These are phyloP conservation scores for Mya arenaria DNA, from an alignment of 1,140 invertebrate species.

Conservation along the genomic window DNA sequence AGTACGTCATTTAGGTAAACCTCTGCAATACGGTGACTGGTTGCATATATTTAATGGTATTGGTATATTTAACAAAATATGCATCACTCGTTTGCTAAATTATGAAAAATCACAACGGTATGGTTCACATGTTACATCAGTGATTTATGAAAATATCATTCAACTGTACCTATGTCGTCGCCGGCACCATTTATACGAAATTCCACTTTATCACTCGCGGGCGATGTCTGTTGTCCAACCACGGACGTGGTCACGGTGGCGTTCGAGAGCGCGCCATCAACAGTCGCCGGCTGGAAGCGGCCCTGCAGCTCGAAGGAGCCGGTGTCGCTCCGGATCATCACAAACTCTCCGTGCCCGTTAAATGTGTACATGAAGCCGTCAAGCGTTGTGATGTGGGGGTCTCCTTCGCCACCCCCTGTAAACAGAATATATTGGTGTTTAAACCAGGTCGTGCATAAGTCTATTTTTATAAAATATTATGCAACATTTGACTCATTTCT, in stretches of 20 bases:
- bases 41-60: background rate
- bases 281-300: background rate
- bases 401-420: conserved; percentile 83
- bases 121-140: background rate
- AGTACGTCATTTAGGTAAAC: background rate
- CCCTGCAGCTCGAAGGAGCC: background rate
- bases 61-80: background rate
- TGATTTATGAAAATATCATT: background rate
- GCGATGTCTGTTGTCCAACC: conserved; percentile 1
- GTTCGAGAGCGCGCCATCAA: conserved; percentile 3
- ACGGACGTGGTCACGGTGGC: conserved; percentile 31
- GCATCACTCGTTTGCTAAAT: background rate
- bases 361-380: conserved; percentile 95
- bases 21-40: background rate
- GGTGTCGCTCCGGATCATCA: conserved; percentile 77
- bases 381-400: conserved; percentile 96
- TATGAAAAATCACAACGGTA: background rate
- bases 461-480: background rate
- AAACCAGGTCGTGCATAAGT: background rate
- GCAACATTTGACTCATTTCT: too few relatives aligned
- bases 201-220: conserved; percentile 1
- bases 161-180: conserved; percentile 12
- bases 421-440: background rate
- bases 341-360: conserved; percentile 97
- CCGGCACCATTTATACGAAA: conserved; percentile 13